These are phyloP conservation scores for Melanchra persicariae DNA, from an alignment of 2,888 invertebrate species.

Conservation along the genomic window DNA sequence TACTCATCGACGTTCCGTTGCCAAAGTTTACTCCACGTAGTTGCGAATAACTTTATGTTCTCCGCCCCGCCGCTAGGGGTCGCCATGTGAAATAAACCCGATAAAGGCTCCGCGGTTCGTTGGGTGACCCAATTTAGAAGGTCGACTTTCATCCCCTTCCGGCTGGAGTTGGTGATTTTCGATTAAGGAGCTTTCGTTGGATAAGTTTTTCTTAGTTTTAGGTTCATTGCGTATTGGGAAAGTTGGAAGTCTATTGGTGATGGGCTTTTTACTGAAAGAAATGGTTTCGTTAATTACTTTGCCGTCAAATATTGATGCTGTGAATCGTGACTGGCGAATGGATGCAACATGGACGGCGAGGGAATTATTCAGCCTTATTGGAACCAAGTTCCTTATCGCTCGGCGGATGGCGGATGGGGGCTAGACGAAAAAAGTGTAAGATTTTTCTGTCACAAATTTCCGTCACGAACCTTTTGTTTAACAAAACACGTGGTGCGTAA, in stretches of 20 bases:
- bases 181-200: slow-evolving; percentile 66
- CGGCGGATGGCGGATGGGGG: too few relatives aligned
- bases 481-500: too few relatives aligned
- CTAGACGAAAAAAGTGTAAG: too few relatives aligned
- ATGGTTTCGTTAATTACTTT: not conserved
- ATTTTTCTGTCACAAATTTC: too few relatives aligned
- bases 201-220: slow-evolving; percentile 50
- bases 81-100: slow-evolving; percentile 58
- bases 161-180: slow-evolving; percentile 66
- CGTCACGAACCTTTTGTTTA: too few relatives aligned
- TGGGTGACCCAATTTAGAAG: slow-evolving; percentile 74
- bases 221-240: slow-evolving; percentile 33
- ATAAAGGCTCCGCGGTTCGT: slow-evolving; percentile 67
- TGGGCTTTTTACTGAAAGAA: not conserved
- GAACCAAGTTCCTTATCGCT: too few relatives aligned
- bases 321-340: not conserved
- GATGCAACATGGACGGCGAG: not conserved
- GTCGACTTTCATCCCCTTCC: slow-evolving; percentile 62
- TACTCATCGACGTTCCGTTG: slow-evolving; percentile 38
- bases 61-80: slow-evolving; percentile 44
- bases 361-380: too few relatives aligned
- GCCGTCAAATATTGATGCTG: not conserved
- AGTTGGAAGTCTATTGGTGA: slow-evolving; percentile 36
- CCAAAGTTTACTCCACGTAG: slow-evolving; percentile 49
- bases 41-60: slow-evolving; percentile 62